Evolutionary conservation across 2,113 vertebrate genomes (phyloP), one percentile per base, ranked within the genome.

Genomic region (Bombycilla garrulus): DNA sequence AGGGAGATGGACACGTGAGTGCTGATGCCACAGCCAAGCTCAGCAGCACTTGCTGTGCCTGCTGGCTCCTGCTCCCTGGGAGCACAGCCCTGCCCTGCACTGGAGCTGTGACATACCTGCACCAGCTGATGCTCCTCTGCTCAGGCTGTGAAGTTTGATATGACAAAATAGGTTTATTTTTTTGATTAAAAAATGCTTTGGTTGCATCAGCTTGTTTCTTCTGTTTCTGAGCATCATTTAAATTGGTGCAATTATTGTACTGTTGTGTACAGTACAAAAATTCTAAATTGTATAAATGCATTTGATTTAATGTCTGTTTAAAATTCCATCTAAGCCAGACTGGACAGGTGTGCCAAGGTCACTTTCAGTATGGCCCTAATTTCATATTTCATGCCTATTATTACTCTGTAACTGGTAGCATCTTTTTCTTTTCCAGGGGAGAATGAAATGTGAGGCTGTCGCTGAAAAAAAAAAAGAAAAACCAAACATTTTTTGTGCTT

Each of bases 131-230:
- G 78, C 31, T 86, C n/a, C 54, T 90, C 3, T 3, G 47, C 25
- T 28, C 26, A n/a, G 56, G 13, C 62, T 65, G 4, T 60, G 23
- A 79, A 88, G 50, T 82, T 80, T 54, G 87, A 57, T 9, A 7
- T 36, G 50, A 72, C 7, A 60, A 57, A 95, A 94, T 17, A 85
- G 21, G 8, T 28, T 66, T 35, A 0, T 42, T 36, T 57, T 53
- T 58, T 61, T 35, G 0, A 25, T 35, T 20, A 44, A 60, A 35
- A 33, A 10, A 13, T 2, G 10, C 62, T 93, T 83, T 78, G 71
- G 84, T 77, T 64, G 44, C 47, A 29, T 91, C 54, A 77, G 31
- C 53, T 88, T 84, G 20, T 89, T 95, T 93, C 38, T 73, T 85
- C 29, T 5, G 4, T 76, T 91, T 93, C 82, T 91, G 51, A 73